Evolutionary conservation across 2,113 vertebrate species (phyloP).

Genomic region (Mesoclemmys tuberculata): DNA sequence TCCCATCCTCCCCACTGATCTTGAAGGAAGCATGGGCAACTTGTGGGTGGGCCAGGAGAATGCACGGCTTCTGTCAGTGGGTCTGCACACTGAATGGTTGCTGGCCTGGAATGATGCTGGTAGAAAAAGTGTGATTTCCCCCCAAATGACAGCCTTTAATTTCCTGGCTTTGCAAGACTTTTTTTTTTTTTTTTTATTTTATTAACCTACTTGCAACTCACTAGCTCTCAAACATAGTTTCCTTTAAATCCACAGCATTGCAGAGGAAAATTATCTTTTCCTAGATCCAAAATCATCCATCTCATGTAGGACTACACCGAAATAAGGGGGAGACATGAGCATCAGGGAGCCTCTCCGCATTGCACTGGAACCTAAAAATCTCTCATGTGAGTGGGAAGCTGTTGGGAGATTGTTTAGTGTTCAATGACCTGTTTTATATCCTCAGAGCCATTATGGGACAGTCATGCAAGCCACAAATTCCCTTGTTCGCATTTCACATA

Average conservation of each 20-base stretch:
- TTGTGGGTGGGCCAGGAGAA: not conserved
- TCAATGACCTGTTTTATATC: slow-evolving; percentile 61
- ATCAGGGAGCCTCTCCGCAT: slow-evolving; percentile 1
- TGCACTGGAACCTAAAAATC: slow-evolving; percentile 51
- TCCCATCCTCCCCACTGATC: not conserved
- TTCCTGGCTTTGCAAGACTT: not conserved
- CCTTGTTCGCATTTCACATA: slow-evolving; percentile 62
- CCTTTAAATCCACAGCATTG: not conserved
- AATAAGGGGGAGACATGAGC: not conserved
- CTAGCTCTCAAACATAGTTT: not conserved
- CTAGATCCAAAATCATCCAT: not conserved
- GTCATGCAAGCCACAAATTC: slow-evolving; percentile 34
- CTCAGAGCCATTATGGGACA: slow-evolving; percentile 51
- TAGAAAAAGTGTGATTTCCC: not conserved
- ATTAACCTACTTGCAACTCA: not conserved
- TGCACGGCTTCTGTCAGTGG: not conserved
- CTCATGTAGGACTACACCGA: not conserved
- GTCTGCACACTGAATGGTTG: not conserved
- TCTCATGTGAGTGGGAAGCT: slow-evolving; percentile 6
- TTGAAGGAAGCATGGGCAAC: not conserved
- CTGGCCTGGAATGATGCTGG: not conserved
- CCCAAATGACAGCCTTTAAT: not conserved
- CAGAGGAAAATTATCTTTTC: not conserved
- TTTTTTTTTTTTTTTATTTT: not conserved
- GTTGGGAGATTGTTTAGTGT: slow-evolving; percentile 33